These are phyloP conservation scores for Eupithecia inturbata DNA, from an alignment of 2,888 invertebrate genomes.

Conservation along the genomic window DNA sequence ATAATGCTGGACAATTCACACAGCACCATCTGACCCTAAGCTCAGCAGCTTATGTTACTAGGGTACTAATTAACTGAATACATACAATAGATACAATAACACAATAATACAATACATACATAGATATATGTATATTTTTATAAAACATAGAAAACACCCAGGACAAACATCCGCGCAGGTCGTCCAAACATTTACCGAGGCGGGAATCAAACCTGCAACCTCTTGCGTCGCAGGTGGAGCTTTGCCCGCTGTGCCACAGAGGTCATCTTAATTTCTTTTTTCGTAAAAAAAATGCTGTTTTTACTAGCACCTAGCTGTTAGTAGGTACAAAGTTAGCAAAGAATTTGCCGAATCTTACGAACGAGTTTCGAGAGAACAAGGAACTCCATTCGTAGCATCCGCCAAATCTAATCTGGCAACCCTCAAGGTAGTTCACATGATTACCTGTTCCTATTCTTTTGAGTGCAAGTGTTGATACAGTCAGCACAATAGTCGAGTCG, in stretches of 20 bases:
- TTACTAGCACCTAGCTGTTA: not conserved
- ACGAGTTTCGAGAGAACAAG: not conserved
- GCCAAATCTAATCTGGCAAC: conserved; percentile 1
- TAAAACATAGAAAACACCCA: too few species aligned
- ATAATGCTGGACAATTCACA: not conserved
- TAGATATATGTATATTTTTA: too few species aligned
- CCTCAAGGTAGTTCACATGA: not conserved
- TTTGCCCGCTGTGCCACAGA: too few species aligned
- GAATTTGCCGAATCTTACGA: not conserved
- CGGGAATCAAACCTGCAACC: too few species aligned
- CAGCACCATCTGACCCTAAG: too few species aligned
- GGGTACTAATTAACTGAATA: too few species aligned
- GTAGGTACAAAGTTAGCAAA: not conserved
- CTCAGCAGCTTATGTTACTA: too few species aligned
- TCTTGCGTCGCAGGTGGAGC: too few species aligned
- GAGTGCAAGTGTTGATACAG: not conserved
- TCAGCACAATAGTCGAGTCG: not conserved
- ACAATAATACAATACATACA: too few species aligned
- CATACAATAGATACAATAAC: too few species aligned
- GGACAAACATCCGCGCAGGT: too few species aligned
- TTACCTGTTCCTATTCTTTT: conserved; percentile 11
- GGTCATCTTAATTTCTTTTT: not conserved
- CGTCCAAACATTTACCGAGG: too few species aligned
- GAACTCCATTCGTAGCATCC: not conserved
- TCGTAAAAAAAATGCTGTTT: not conserved